Conservation (phyloP, 2,113 vertebrate species). For the Equus quagga region DNA sequence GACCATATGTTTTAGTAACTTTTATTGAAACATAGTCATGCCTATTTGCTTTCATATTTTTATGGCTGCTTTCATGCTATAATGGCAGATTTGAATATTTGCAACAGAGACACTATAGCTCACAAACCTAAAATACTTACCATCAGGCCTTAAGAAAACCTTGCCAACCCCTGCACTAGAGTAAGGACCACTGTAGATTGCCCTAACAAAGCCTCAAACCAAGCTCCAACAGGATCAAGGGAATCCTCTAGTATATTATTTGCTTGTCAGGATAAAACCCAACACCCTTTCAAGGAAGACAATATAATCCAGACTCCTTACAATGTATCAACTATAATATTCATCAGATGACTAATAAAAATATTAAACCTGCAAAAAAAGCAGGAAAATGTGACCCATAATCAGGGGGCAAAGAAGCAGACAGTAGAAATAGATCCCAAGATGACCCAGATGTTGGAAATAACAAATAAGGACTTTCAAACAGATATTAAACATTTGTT, state of each 20-base stretch:
- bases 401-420: background rate
- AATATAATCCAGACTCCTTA: background rate
- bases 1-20: background rate
- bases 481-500: background rate
- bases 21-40: background rate
- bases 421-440: background rate
- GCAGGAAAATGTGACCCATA: background rate
- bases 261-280: background rate
- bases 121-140: background rate
- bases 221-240: background rate
- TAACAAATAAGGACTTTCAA: background rate
- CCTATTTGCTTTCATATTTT: background rate
- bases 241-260: background rate
- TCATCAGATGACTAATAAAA: background rate
- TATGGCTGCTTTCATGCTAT: background rate
- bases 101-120: background rate
- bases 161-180: background rate
- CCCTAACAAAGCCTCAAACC: background rate
- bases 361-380: background rate
- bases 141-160: background rate
- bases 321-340: background rate
- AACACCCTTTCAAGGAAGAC: background rate
- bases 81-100: background rate
- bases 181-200: background rate
- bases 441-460: background rate